Conservation (phyloP, 1,140 invertebrate genomes). For the Brachystomella parvula region DNA sequence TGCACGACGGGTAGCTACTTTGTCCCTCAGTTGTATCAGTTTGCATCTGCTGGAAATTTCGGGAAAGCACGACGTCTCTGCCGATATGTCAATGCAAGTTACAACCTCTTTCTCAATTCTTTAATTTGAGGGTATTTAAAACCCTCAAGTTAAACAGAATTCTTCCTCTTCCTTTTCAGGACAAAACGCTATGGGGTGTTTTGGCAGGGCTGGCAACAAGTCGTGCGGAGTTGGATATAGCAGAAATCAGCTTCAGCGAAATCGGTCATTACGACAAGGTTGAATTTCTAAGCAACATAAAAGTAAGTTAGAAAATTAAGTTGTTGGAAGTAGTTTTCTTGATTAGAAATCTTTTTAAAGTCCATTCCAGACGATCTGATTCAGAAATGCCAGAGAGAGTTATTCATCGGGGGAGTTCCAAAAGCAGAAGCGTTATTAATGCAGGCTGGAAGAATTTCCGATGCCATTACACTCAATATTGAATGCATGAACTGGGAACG, state of each 20-base stretch:
- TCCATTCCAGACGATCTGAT: slow-evolving; percentile 51
- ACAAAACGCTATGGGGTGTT: slow-evolving; percentile 79
- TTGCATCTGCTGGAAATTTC: slow-evolving; percentile 58
- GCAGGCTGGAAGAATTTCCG: slow-evolving; percentile 63
- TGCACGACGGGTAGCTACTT: slow-evolving; percentile 58
- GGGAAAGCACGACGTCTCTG: slow-evolving; percentile 68
- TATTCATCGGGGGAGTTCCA: slow-evolving; percentile 65
- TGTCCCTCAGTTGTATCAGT: slow-evolving; percentile 55
- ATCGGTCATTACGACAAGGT: slow-evolving; percentile 88
- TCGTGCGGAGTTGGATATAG: slow-evolving; percentile 66
- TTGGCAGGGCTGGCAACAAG: slow-evolving; percentile 77
- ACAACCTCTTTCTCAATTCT: slow-evolving; percentile 7
- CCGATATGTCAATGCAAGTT: slow-evolving; percentile 61
- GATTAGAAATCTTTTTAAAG: slow-evolving; percentile 38
- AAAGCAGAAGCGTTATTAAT: slow-evolving; percentile 76
- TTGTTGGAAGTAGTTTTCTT: neutral
- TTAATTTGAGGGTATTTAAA: too few species aligned
- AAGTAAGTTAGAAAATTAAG: slow-evolving; percentile 46
- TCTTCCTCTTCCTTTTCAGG: slow-evolving; percentile 42
- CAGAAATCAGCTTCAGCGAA: slow-evolving; percentile 88
- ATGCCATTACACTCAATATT: slow-evolving; percentile 74
- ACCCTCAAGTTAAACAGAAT: neutral
- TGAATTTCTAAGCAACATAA: slow-evolving; percentile 74
- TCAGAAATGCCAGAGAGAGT: slow-evolving; percentile 67
- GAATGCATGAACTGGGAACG: slow-evolving; percentile 76